Base-by-base conservation (phyloP, 1,140 invertebrate species). In the Leptinotarsa lineolata region DNA sequence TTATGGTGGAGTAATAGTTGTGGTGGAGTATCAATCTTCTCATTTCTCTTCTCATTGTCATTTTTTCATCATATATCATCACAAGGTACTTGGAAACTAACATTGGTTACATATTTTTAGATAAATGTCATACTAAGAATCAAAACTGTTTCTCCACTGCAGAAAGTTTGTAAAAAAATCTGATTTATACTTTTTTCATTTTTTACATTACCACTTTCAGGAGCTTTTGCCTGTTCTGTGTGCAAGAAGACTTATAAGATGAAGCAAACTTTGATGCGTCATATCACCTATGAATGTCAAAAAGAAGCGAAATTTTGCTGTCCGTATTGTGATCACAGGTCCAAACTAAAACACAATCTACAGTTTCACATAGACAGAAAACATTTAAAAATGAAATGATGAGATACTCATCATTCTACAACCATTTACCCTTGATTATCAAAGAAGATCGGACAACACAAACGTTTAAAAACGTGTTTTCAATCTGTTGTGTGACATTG, bases 331-430 rank as follows among this genome's bases (percentile, higher is more conserved):
- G 12, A 70, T 18, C 75, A 80, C 69, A 67, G 48, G 39, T 77
- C 74, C 46, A 76, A 80, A 24, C 74, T 76, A 60, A 76, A 74
- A 21, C 74, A 74, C 20, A 73, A 72, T 20, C 39, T 77, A 16
- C 66, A 61, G n/a, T 59, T 61, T 13, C 76, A 77, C 64, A 21
- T 72, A 15, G 20, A 13, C 3, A 67, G 59, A 44, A 77, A 72
- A 67, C 76, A 74, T 75, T 12, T 64, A 3, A 6, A 21, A 64
- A 22, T 4, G 2, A 59, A 18, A 59, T 18, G 20, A 59, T 20
- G 15, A 13, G 12, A 20, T 59, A 59, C 3, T 59, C 3, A 59
- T 59, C 0, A 54, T 39, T 39, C 8, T 11, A n/a, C n/a, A n/a
- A n/a, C n/a, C n/a, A n/a, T n/a, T n/a, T n/a, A n/a, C n/a, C n/a